Percentiles rank a stretch among this genome's conserved stretches.
Evolutionary conservation across 2,797 vertebrate genomes (phyloP).

Genomic region (Sebastes variabilis): DNA sequence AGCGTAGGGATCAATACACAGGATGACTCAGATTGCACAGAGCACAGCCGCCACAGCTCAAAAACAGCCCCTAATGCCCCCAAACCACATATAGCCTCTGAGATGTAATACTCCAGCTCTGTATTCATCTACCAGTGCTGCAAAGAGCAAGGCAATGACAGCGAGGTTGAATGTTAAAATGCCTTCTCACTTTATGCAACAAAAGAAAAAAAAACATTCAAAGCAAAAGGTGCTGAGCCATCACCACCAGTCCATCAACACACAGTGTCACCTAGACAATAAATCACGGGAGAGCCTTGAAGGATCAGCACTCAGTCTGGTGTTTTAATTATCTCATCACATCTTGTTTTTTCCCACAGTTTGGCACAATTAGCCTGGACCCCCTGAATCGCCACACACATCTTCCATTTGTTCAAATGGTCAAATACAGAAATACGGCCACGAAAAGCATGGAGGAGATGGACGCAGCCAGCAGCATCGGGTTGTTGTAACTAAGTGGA

Average conservation of each 20-base stretch:
- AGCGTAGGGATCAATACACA: slow-evolving; percentile 54
- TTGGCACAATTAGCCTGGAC: not conserved
- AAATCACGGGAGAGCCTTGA: not conserved
- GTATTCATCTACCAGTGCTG: slow-evolving; percentile 19
- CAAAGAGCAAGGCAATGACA: slow-evolving; percentile 45
- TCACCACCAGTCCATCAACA: not conserved
- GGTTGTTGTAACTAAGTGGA: not conserved
- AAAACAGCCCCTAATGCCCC: slow-evolving; percentile 46
- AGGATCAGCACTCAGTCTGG: not conserved
- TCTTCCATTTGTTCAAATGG: not conserved
- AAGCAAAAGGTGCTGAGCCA: not conserved
- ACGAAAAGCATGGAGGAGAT: not conserved
- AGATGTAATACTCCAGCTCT: slow-evolving; percentile 30
- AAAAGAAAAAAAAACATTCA: not conserved
- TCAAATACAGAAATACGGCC: not conserved
- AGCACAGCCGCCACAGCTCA: slow-evolving; percentile 28
- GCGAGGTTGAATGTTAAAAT: slow-evolving; percentile 10
- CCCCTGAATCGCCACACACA: not conserved
- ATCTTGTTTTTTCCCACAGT: not conserved
- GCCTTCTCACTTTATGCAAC: slow-evolving; percentile 23
- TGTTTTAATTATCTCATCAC: not conserved
- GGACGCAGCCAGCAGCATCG: not conserved
- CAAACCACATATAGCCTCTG: slow-evolving; percentile 38
- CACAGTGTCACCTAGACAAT: not conserved
- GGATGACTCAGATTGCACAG: slow-evolving; percentile 59